phyloP scores from a whole-genome alignment of 2,113 vertebrate species.

The Dipodomys spectabilis region DNA sequence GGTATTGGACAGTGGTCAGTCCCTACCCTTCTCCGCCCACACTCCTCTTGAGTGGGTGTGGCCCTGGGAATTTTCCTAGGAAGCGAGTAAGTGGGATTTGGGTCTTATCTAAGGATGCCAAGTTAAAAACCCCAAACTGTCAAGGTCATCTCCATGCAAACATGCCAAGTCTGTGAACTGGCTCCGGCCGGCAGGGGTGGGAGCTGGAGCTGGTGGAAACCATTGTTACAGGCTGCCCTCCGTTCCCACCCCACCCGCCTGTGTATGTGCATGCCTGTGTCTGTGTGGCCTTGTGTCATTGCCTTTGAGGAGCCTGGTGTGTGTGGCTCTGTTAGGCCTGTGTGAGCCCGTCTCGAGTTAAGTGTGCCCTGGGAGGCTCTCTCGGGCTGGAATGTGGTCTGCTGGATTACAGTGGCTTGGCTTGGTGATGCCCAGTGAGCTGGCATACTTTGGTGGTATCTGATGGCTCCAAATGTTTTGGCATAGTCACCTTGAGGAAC shows the following conservation, averaged over 20 bases:
- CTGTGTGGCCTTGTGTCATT: slow-evolving; percentile 74
- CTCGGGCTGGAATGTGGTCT: background rate
- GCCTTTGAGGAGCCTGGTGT: slow-evolving; percentile 67
- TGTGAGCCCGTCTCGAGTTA: background rate
- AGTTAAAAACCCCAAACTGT: background rate
- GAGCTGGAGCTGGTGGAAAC: slow-evolving; percentile 24
- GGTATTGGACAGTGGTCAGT: slow-evolving; percentile 4
- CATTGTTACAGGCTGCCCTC: slow-evolving; percentile 13
- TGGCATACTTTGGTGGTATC: background rate
- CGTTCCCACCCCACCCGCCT: slow-evolving; percentile 42
- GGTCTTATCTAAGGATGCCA: slow-evolving; percentile 45
- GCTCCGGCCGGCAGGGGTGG: slow-evolving; percentile 1
- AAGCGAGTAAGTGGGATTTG: slow-evolving; percentile 53
- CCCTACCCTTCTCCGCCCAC: background rate
- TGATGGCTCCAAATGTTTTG: background rate
- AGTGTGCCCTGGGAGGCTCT: slow-evolving; percentile 3
- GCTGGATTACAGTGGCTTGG: slow-evolving; percentile 2
- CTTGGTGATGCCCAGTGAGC: slow-evolving; percentile 4
- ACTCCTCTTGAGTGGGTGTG: slow-evolving; percentile 35
- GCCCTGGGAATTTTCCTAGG: slow-evolving; percentile 34
- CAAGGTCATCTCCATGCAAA: slow-evolving; percentile 54
- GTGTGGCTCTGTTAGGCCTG: slow-evolving; percentile 48
- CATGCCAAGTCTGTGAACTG: slow-evolving; percentile 41
- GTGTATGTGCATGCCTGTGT: slow-evolving; percentile 78
- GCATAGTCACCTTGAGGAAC: slow-evolving; percentile 13